Percentiles rank a stretch among this genome's conserved stretches.
Evolutionary conservation across 2,888 invertebrate species (phyloP).

Genomic region (Polia nebulosa): DNA sequence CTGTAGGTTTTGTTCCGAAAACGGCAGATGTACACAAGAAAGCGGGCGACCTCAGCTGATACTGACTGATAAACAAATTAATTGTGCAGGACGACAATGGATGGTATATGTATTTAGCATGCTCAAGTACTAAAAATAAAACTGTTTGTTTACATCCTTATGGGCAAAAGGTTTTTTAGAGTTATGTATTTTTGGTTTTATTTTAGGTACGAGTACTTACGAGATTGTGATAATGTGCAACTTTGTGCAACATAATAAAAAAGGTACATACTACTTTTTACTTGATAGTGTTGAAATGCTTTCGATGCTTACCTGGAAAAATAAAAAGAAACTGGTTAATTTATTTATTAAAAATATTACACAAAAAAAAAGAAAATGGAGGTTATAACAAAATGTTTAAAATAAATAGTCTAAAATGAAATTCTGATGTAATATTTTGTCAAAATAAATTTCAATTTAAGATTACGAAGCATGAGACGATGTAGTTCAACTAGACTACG

Average conservation of each 20-base stretch:
- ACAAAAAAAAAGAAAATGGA: not conserved
- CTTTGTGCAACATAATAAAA: not conserved
- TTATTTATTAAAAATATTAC: not conserved
- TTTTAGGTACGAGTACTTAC: too few relatives aligned
- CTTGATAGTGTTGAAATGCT: conserved; percentile 16
- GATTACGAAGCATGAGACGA: not conserved
- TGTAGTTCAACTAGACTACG: not conserved
- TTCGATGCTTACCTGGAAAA: conserved; percentile 76
- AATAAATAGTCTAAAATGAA: not conserved
- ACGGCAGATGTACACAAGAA: conserved; percentile 76
- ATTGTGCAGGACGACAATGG: conserved; percentile 70
- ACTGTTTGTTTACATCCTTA: conserved; percentile 4
- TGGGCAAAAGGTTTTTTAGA: not conserved
- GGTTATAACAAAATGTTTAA: not conserved
- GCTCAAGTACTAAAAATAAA: conserved; percentile 57
- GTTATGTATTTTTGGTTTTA: not conserved
- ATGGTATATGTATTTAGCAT: conserved; percentile 63
- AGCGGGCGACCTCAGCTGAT: conserved; percentile 77
- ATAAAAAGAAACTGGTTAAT: conserved; percentile 58
- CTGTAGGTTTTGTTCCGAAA: conserved; percentile 63
- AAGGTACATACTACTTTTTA: conserved; percentile 31
- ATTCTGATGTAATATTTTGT: not conserved
- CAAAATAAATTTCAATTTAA: conserved; percentile 3
- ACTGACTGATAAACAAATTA: conserved; percentile 78
- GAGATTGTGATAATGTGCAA: not conserved